Percentiles rank a stretch among this genome's conserved stretches.
Conservation (phyloP, 2,888 invertebrate species). For the Nemotelus pantherinus region DNA sequence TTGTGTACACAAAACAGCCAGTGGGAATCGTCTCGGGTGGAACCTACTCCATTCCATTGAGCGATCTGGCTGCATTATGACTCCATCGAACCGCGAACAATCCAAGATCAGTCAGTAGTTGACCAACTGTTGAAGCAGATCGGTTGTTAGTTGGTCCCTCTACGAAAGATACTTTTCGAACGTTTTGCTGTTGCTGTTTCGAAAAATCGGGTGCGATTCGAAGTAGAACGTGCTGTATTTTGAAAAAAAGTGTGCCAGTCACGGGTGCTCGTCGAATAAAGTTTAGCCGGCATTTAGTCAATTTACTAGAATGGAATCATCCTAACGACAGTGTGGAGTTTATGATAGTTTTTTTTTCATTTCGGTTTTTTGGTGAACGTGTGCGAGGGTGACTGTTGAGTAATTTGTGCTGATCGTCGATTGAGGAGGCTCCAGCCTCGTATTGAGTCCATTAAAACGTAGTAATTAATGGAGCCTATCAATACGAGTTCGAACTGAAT, state of each 20-base stretch:
- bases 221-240: no score
- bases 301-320: not conserved
- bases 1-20: no score
- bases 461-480: conserved; percentile 40
- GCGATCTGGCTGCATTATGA: no score
- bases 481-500: conserved; percentile 8
- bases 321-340: not conserved
- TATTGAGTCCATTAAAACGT: conserved; percentile 35
- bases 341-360: not conserved
- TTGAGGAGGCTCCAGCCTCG: conserved; percentile 26
- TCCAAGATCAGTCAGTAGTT: conserved; percentile 30
- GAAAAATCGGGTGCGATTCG: no score
- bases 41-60: no score
- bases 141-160: not conserved
- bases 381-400: conserved; percentile 23
- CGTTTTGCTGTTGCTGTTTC: no score
- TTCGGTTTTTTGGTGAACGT: not conserved
- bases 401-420: conserved; percentile 36
- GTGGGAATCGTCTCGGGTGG: no score
- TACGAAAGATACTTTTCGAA: not conserved
- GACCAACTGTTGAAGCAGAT: conserved; percentile 40
- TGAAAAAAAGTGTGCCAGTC: conserved; percentile 25
- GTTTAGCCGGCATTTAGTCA: not conserved
- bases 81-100: no score
- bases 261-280: not conserved